phyloP scores from a whole-genome alignment of 2,113 vertebrate genomes.

The Corythaeola cristata region DNA sequence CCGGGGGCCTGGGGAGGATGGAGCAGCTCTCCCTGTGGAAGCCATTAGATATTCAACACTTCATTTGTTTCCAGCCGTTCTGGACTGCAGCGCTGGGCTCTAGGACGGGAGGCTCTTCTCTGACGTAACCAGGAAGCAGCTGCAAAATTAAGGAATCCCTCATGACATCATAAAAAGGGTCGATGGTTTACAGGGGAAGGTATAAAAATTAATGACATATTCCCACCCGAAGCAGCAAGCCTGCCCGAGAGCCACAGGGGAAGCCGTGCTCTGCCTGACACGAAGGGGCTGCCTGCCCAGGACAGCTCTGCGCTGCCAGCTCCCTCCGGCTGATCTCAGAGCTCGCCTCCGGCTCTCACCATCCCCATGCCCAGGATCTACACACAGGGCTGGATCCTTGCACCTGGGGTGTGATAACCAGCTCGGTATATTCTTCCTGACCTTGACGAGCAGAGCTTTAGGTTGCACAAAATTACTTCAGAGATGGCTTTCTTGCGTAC shows the following conservation, averaged over 20 bases:
- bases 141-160: constrained; percentile 87
- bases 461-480: background rate
- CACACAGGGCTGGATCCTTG: background rate
- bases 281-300: background rate
- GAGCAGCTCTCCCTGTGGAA: constrained; percentile 80
- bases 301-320: background rate
- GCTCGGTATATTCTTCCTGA: constrained; percentile 14
- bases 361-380: background rate
- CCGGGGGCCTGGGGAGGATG: constrained; percentile 74
- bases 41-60: constrained; percentile 85
- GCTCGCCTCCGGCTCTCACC: background rate
- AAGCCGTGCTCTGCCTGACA: constrained; percentile 24
- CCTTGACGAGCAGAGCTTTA: background rate
- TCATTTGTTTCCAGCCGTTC: constrained; percentile 81
- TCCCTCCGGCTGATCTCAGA: background rate
- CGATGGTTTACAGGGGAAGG: constrained; percentile 81
- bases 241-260: constrained; percentile 52
- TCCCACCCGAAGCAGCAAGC: constrained; percentile 67
- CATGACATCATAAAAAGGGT: constrained; percentile 85
- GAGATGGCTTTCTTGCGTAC: background rate
- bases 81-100: constrained; percentile 70
- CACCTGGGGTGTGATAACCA: background rate
- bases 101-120: constrained; percentile 78
- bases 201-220: constrained; percentile 84
- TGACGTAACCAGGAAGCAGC: constrained; percentile 87